Evolutionary conservation across 2,797 vertebrate species (phyloP).

Genomic region (Huso huso): DNA sequence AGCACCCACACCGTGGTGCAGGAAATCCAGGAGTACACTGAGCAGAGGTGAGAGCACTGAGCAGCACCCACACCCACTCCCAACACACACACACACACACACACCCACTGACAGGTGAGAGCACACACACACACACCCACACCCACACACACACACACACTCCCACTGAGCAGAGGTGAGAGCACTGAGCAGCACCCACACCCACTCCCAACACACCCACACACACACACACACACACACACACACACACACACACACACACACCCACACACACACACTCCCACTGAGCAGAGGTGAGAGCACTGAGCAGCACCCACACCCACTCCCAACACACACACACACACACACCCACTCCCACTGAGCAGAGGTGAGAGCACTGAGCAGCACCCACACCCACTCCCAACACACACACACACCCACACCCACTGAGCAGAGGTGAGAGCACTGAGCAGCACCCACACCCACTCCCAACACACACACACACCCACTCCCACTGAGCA

Average conservation of each 20-base stretch:
- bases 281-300: slow-evolving; percentile 75
- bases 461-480: too few species aligned
- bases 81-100: too few species aligned
- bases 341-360: slow-evolving; percentile 44
- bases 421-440: slow-evolving; percentile 73
- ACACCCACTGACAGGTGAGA: slow-evolving; percentile 51
- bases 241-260: too few species aligned
- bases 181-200: neutral
- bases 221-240: too few species aligned
- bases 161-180: slow-evolving; percentile 79
- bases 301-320: neutral
- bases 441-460: neutral
- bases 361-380: slow-evolving; percentile 59
- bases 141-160: too few species aligned
- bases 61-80: too few species aligned
- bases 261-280: too few species aligned
- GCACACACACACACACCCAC: neutral
- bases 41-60: slow-evolving; percentile 59
- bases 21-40: slow-evolving; percentile 76
- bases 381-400: too few species aligned
- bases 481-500: too few species aligned
- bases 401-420: too few species aligned
- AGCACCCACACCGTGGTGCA: slow-evolving; percentile 31
- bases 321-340: too few species aligned
- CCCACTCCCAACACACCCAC: too few species aligned